Base-by-base conservation (phyloP, 2,888 invertebrate species). In the Coleophora deauratella region DNA sequence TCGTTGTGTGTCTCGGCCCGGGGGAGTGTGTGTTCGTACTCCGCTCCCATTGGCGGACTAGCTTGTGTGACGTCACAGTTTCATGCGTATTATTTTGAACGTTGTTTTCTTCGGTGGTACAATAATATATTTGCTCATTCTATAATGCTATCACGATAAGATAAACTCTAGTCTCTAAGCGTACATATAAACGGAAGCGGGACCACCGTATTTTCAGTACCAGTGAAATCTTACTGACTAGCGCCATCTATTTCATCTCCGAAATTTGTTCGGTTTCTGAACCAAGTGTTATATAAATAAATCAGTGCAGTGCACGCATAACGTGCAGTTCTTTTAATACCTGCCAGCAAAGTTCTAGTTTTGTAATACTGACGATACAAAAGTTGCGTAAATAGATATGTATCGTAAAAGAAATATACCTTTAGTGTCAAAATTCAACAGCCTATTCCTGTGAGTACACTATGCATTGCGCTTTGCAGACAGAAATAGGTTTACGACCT, bases 11-110 rank as follows among this genome's bases (percentile, higher is more conserved):
- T 62, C 59, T 50, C 54, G 50, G 50, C 57, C n/a, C 56, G 69
- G 67, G 75, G 82, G 84, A 80, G 79, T 82, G 81, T 51, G 65
- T 57, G 50, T 55, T 61, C 54, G 61, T 53, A 53, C 44, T 38
- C 42, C 35, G 43, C 54, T 55, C 49, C 58, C 45, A 80, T 84
- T 82, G 81, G 82, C 49, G 55, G 43, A 31, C 21, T 15, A 14
- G 33, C 21, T 15, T 14, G 33, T 31, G 56, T 79, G 79, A 79
- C 77, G 76, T 79, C 74, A 74, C 54, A 37, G 30, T 43, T 52
- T 48, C 56, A 51, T 50, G 55, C 51, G 57, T 63, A 59, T 72
- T 80, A 73, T 78, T 79, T 75, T 71, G 54, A 59, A 62, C 62
- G 64, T 54, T 53, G 62, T 61, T 66, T 21, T 21, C 21, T 21